These are phyloP conservation scores for Burhinus oedicnemus DNA, from an alignment of 2,113 vertebrate genomes.

Conservation along the genomic window DNA sequence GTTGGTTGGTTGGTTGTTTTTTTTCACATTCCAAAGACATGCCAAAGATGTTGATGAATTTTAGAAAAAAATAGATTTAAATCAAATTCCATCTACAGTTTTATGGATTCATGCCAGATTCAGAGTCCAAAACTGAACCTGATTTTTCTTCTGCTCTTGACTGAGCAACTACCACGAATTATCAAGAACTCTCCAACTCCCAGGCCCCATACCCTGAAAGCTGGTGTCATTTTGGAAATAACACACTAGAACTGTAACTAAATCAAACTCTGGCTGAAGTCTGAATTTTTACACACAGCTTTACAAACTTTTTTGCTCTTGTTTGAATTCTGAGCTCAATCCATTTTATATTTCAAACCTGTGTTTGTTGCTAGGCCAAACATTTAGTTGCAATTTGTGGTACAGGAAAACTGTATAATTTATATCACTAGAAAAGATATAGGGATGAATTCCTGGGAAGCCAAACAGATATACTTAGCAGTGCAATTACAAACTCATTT, in stretches of 20 bases:
- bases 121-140: not conserved
- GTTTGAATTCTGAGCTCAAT: not conserved
- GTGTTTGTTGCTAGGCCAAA: not conserved
- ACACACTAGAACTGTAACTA: not conserved
- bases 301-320: not conserved
- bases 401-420: not conserved
- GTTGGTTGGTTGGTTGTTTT: no score
- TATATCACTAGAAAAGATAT: not conserved
- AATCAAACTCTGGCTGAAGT: not conserved
- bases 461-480: not conserved
- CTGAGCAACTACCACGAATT: not conserved
- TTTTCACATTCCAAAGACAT: not conserved
- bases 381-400: not conserved
- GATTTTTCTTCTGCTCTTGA: not conserved
- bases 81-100: not conserved
- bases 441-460: not conserved
- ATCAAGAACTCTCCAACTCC: not conserved
- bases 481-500: not conserved
- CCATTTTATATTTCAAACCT: not conserved
- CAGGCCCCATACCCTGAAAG: not conserved
- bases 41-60: not conserved
- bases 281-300: not conserved
- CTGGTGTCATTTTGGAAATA: not conserved
- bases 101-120: not conserved
- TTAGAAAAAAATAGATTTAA: not conserved